Conservation (phyloP, 2,797 vertebrate genomes). For the Pseudochirops cupreus region DNA sequence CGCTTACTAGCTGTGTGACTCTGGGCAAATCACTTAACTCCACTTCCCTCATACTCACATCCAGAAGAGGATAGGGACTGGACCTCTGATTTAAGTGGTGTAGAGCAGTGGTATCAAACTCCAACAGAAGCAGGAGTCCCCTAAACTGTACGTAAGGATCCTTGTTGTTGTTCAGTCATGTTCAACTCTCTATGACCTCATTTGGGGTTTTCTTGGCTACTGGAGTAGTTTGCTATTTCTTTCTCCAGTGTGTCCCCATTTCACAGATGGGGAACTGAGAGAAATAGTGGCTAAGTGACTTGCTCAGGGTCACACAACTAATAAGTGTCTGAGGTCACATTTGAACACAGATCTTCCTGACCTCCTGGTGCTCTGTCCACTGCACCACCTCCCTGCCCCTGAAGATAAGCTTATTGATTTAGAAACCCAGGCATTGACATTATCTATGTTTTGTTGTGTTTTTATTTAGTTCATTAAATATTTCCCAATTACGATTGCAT, state of each 20-base stretch:
- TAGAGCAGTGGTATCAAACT: neutral
- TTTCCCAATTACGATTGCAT: neutral
- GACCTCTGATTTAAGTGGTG: neutral
- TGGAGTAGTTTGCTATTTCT: neutral
- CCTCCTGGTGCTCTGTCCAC: too few relatives aligned
- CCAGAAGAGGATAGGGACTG: neutral
- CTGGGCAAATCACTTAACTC: neutral
- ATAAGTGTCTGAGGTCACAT: neutral
- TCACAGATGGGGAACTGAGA: neutral
- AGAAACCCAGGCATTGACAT: neutral
- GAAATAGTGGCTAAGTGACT: neutral
- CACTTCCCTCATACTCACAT: neutral
- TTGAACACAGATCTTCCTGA: neutral
- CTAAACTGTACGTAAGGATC: neutral
- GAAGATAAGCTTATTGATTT: neutral
- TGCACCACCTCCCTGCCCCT: neutral
- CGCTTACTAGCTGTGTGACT: neutral
- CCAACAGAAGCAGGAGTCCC: neutral
- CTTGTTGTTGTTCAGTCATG: neutral
- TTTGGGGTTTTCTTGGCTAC: neutral
- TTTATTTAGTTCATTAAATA: neutral
- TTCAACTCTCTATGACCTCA: neutral
- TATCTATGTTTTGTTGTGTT: neutral
- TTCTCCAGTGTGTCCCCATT: neutral
- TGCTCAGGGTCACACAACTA: neutral